phyloP scores from a whole-genome alignment of 2,888 invertebrate species.

The Epistrophella euchroma region DNA sequence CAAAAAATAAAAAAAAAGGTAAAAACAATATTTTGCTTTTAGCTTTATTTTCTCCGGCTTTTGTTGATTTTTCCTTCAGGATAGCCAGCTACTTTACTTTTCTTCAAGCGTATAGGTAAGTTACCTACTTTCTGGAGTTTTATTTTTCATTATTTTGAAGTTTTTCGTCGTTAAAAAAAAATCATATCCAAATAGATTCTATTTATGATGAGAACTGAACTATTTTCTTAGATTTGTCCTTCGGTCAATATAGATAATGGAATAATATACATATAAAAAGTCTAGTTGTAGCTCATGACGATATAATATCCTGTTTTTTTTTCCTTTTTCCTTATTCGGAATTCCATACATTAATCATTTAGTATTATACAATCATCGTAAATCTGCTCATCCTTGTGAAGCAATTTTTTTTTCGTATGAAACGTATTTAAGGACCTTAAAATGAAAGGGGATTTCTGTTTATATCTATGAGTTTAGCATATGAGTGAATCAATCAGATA shows the following conservation, averaged over 20 bases:
- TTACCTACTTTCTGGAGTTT: conserved; percentile 5
- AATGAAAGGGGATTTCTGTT: conserved; percentile 6
- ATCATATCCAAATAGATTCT: neutral
- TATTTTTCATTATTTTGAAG: conserved; percentile 25
- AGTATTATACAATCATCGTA: conserved; percentile 31
- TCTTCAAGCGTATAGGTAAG: neutral
- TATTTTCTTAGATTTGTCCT: neutral
- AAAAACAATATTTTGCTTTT: conserved; percentile 67
- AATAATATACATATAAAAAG: neutral
- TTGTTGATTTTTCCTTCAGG: conserved; percentile 57
- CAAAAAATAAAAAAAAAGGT: conserved; percentile 39
- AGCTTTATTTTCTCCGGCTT: neutral
- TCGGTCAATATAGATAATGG: neutral
- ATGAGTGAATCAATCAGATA: conserved; percentile 33
- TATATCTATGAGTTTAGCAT: conserved; percentile 3
- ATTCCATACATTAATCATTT: conserved; percentile 5
- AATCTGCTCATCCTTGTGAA: conserved; percentile 4
- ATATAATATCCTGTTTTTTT: neutral
- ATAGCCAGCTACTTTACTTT: conserved; percentile 36
- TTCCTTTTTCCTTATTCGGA: neutral
- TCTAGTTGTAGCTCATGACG: neutral
- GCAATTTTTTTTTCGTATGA: neutral
- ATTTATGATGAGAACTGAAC: conserved; percentile 3
- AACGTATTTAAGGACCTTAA: conserved; percentile 12
- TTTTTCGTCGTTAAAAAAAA: neutral